Evolutionary conservation across 2,797 vertebrate species (phyloP).

Genomic region (Galago senegalensis): DNA sequence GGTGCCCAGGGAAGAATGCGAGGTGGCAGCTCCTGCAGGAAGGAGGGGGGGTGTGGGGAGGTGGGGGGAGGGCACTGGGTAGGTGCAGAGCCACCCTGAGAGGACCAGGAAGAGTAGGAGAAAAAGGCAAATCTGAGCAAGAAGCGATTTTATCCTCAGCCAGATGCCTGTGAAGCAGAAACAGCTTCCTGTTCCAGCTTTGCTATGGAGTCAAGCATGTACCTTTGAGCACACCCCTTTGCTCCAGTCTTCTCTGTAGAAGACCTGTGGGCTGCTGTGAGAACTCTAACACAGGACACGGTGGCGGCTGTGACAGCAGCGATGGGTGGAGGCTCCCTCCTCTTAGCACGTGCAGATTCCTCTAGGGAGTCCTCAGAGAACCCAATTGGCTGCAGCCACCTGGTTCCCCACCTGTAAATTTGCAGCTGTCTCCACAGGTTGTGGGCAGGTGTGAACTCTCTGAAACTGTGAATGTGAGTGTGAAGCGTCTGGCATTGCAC

Average conservation of each 20-base stretch:
- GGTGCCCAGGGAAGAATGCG: background rate
- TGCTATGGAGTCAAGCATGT: accelerated
- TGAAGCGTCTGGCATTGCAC: background rate
- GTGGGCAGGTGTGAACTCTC: background rate
- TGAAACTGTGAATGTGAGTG: background rate
- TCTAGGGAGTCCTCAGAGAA: background rate
- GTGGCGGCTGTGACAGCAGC: no score
- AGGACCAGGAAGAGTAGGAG: background rate
- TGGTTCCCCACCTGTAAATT: accelerated
- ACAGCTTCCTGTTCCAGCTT: background rate
- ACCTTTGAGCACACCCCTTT: background rate
- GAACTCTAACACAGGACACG: accelerated
- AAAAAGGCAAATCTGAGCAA: background rate
- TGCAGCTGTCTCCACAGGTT: accelerated
- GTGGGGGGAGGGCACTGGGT: no score
- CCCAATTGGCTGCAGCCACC: accelerated
- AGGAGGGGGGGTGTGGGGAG: background rate
- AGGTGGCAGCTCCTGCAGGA: background rate
- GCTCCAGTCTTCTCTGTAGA: background rate
- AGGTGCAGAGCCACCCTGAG: no score
- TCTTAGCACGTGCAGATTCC: no score
- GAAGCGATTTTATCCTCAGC: background rate
- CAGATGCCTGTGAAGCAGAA: background rate
- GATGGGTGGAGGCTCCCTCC: background rate
- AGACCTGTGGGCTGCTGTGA: background rate